A percentile compares a stretch with the other conserved stretches of the same genome.
Conservation (phyloP, 2,888 invertebrate species). For the Rhopalosiphum nymphaeae region DNA sequence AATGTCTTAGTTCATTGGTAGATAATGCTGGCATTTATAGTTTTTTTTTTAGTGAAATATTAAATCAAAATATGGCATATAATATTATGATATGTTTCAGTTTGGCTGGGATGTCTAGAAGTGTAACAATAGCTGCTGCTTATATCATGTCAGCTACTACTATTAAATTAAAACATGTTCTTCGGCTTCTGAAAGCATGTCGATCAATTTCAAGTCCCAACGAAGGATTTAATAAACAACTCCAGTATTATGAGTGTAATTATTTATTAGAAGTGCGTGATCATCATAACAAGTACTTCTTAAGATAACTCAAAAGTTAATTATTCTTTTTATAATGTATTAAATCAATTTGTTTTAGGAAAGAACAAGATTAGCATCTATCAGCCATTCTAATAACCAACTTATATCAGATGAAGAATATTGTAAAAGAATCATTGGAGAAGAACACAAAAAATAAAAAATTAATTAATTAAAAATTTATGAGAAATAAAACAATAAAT, state of each 20-base stretch:
- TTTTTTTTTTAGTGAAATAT: background rate
- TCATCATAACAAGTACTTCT: background rate
- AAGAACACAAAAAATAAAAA: constrained; percentile 56
- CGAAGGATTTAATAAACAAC: constrained; percentile 93
- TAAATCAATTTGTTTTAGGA: constrained; percentile 59
- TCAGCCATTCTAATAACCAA: constrained; percentile 27
- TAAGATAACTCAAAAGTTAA: background rate
- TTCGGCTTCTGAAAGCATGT: constrained; percentile 93
- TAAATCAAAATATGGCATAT: background rate
- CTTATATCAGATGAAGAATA: constrained; percentile 56
- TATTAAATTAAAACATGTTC: constrained; percentile 90
- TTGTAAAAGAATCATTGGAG: constrained; percentile 52
- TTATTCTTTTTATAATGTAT: constrained; percentile 68
- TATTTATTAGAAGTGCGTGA: constrained; percentile 80
- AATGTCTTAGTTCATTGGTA: constrained; percentile 96
- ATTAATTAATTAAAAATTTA: constrained; percentile 32
- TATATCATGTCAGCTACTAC: constrained; percentile 96
- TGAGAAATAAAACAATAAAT: constrained; percentile 50
- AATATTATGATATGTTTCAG: constrained; percentile 71
- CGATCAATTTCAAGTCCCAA: constrained; percentile 96
- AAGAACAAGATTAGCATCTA: constrained; percentile 66
- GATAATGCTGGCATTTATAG: constrained; percentile 67
- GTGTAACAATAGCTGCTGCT: constrained; percentile 95
- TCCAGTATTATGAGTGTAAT: constrained; percentile 89
- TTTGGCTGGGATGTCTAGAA: constrained; percentile 96